A percentile compares a stretch with the other conserved stretches of the same genome.
Evolutionary conservation across 2,888 invertebrate species (phyloP).

Genomic region (Pseudoips prasinana): DNA sequence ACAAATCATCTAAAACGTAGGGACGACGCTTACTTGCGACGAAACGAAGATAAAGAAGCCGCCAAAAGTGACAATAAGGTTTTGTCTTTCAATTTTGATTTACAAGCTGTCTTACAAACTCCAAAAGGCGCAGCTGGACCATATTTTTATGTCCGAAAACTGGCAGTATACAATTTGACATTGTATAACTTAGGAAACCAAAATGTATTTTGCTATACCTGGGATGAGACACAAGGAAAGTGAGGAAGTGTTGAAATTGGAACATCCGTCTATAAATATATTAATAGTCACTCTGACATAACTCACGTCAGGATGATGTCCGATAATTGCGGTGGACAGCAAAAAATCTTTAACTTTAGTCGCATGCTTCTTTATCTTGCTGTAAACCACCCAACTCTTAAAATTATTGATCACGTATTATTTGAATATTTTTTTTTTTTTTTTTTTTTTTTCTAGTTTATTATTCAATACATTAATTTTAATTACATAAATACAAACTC

Average conservation of each 20-base stretch:
- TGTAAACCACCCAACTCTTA: constrained; percentile 1
- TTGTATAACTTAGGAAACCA: constrained; percentile 40
- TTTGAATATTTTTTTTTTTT: no score
- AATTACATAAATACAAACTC: no score
- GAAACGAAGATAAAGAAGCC: constrained; percentile 34
- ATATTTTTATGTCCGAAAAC: constrained; percentile 37
- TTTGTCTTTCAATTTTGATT: constrained; percentile 26
- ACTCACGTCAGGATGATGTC: constrained; percentile 26
- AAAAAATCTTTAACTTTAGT: constrained; percentile 26
- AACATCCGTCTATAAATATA: constrained; percentile 29
- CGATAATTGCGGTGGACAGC: constrained; percentile 26
- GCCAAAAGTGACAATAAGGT: constrained; percentile 22
- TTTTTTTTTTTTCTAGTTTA: no score
- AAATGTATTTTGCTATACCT: constrained; percentile 32
- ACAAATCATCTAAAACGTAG: background rate
- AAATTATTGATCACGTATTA: constrained; percentile 6
- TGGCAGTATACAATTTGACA: constrained; percentile 41
- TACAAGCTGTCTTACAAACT: constrained; percentile 17
- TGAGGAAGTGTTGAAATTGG: constrained; percentile 36
- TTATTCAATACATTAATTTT: no score
- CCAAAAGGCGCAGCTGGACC: constrained; percentile 33
- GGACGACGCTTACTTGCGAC: constrained; percentile 2
- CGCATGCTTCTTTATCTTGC: constrained; percentile 16
- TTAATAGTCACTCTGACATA: constrained; percentile 6
- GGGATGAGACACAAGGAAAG: constrained; percentile 30